These are phyloP conservation scores for Drosophila helvetica DNA, from an alignment of 2,888 invertebrate genomes.

Conservation along the genomic window DNA sequence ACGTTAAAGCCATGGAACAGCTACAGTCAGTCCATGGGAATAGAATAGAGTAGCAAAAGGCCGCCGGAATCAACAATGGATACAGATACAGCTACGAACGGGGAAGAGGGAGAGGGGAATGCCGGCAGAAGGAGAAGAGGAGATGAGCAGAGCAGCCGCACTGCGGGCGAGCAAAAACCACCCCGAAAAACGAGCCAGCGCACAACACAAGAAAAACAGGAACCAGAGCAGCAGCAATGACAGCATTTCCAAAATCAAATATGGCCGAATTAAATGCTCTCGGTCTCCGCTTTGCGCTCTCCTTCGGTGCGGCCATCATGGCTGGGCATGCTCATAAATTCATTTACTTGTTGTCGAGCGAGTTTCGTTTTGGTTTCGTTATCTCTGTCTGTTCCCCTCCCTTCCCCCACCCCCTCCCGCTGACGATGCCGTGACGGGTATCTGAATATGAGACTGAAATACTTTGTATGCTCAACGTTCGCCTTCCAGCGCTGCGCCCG, in stretches of 20 bases:
- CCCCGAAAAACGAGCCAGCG: constrained; percentile 44
- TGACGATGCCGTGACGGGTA: constrained; percentile 5
- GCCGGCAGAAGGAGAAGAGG: constrained; percentile 1
- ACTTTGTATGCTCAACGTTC: constrained; percentile 41
- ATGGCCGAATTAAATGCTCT: constrained; percentile 80
- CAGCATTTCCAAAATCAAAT: constrained; percentile 78
- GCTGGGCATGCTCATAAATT: constrained; percentile 69
- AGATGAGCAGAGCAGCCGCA: constrained; percentile 53
- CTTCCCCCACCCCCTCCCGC: constrained; percentile 10
- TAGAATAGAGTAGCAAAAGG: constrained; percentile 1
- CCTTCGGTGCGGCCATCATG: constrained; percentile 75
- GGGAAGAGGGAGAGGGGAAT: constrained; percentile 1
- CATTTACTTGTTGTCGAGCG: constrained; percentile 54
- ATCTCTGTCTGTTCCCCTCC: constrained; percentile 44
- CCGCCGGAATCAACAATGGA: constrained; percentile 32
- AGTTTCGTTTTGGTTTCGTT: constrained; percentile 55
- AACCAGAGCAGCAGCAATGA: constrained; percentile 57
- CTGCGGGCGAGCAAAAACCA: constrained; percentile 45
- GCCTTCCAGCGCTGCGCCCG: constrained; percentile 13
- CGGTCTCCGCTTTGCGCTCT: constrained; percentile 63
- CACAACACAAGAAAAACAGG: constrained; percentile 18
- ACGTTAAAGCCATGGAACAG: constrained; percentile 13
- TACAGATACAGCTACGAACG: not conserved
- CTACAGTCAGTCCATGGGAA: too few relatives aligned
- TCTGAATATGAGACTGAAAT: constrained; percentile 25